Evolutionary conservation across 2,797 vertebrate species (phyloP).

Genomic region (Myotis planiceps): DNA sequence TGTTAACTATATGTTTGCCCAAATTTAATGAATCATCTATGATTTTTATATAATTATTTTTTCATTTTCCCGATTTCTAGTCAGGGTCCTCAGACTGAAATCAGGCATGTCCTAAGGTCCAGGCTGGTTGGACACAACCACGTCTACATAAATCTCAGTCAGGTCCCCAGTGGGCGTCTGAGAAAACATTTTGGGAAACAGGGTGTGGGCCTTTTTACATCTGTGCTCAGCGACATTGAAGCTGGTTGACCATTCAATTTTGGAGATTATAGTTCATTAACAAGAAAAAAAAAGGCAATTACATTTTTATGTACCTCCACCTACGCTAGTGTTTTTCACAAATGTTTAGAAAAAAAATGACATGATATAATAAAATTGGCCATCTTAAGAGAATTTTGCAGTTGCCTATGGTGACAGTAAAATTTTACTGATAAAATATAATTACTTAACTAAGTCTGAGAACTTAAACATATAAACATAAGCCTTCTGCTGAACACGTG

Average conservation of each 20-base stretch:
- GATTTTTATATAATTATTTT: conserved; percentile 26
- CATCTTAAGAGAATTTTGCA: not conserved
- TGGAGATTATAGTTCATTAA: conserved; percentile 11
- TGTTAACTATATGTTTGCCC: not conserved
- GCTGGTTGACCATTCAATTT: not conserved
- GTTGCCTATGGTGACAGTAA: conserved; percentile 34
- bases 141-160: not conserved
- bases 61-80: not conserved
- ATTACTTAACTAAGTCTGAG: conserved; percentile 25
- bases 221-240: not conserved
- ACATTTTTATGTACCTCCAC: not conserved
- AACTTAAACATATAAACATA: not conserved
- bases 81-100: not conserved
- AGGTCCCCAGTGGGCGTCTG: not conserved
- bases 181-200: not conserved
- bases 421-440: conserved; percentile 36
- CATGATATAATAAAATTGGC: not conserved
- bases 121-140: not conserved
- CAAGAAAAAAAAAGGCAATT: not conserved
- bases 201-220: not conserved
- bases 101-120: not conserved
- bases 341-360: not conserved
- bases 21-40: not conserved
- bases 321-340: not conserved
- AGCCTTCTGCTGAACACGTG: not conserved